Evolutionary conservation across 2,113 vertebrate species (phyloP).

Genomic region (Ophiodon elongatus): DNA sequence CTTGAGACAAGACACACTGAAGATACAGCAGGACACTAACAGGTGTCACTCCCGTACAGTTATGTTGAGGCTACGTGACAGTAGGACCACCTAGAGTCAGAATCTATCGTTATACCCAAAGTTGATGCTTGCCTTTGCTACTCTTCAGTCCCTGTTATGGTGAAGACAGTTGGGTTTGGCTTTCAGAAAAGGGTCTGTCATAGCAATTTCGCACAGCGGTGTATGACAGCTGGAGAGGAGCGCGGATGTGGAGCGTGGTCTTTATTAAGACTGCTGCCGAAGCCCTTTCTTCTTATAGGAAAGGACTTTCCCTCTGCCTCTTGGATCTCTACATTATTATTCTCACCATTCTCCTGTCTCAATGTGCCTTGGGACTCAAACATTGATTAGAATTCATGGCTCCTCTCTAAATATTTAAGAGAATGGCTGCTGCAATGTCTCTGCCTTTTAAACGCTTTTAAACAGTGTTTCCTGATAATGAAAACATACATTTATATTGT

Average conservation of each 20-base stretch:
- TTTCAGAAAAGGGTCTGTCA: slow-evolving; percentile 25
- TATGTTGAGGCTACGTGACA: slow-evolving; percentile 19
- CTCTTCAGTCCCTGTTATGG: slow-evolving; percentile 22
- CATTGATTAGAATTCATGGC: slow-evolving; percentile 56
- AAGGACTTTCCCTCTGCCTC: slow-evolving; percentile 13
- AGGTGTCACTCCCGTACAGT: slow-evolving; percentile 7
- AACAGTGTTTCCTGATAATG: slow-evolving; percentile 2
- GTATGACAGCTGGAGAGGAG: slow-evolving; percentile 52
- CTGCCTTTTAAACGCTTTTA: slow-evolving; percentile 14
- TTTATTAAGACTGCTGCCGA: slow-evolving; percentile 41
- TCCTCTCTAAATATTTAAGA: slow-evolving; percentile 52
- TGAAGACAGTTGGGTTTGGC: slow-evolving; percentile 23
- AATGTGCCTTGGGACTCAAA: slow-evolving; percentile 25
- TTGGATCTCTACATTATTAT: slow-evolving; percentile 49
- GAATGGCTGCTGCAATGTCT: slow-evolving; percentile 16
- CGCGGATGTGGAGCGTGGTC: slow-evolving; percentile 28
- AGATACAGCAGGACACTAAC: slow-evolving; percentile 12
- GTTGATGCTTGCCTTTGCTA: slow-evolving; percentile 33
- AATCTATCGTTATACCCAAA: slow-evolving; percentile 36
- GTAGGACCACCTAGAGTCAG: slow-evolving; percentile 32
- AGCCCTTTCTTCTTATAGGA: slow-evolving; percentile 33
- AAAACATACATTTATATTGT: slow-evolving; percentile 1
- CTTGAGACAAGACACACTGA: not conserved
- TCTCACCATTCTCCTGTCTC: slow-evolving; percentile 35
- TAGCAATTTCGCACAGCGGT: slow-evolving; percentile 57